A percentile compares a stretch with the other conserved stretches of the same genome.
These are phyloP conservation scores for Talpa occidentalis DNA, from an alignment of 2,113 vertebrate genomes.

Conservation along the genomic window DNA sequence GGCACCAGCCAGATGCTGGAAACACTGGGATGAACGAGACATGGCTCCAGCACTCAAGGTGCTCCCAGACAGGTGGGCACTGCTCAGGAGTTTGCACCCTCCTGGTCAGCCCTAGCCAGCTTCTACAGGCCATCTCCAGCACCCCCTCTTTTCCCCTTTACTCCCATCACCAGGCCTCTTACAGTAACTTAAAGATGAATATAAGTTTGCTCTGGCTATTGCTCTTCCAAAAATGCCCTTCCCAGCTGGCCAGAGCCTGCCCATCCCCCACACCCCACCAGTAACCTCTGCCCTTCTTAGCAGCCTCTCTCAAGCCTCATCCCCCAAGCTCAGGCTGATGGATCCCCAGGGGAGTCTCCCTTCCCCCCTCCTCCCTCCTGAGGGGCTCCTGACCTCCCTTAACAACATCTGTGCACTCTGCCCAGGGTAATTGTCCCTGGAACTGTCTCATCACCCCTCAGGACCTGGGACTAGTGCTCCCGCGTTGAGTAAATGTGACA, in stretches of 20 bases:
- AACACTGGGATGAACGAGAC: neutral
- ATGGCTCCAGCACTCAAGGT: neutral
- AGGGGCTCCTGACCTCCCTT: neutral
- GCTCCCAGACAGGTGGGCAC: neutral
- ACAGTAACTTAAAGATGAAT: neutral
- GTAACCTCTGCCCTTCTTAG: neutral
- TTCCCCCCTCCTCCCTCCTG: neutral
- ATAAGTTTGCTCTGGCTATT: neutral
- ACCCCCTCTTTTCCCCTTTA: neutral
- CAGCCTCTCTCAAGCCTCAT: neutral
- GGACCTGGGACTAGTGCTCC: neutral
- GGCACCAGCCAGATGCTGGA: neutral
- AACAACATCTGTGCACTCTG: neutral
- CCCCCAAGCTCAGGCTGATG: neutral
- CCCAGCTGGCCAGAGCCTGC: neutral
- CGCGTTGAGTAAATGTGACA: neutral
- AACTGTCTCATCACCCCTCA: neutral
- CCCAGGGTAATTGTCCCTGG: neutral
- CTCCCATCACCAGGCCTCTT: neutral
- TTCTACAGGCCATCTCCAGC: neutral
- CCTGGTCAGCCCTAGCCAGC: neutral
- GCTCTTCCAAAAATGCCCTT: neutral
- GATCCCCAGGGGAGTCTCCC: neutral
- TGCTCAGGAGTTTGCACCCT: accelerated
- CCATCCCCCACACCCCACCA: accelerated